Percentiles rank a stretch among this genome's conserved stretches.
These are phyloP conservation scores for Gastrophysa polygoni DNA, from an alignment of 2,888 invertebrate genomes.

Conservation along the genomic window DNA sequence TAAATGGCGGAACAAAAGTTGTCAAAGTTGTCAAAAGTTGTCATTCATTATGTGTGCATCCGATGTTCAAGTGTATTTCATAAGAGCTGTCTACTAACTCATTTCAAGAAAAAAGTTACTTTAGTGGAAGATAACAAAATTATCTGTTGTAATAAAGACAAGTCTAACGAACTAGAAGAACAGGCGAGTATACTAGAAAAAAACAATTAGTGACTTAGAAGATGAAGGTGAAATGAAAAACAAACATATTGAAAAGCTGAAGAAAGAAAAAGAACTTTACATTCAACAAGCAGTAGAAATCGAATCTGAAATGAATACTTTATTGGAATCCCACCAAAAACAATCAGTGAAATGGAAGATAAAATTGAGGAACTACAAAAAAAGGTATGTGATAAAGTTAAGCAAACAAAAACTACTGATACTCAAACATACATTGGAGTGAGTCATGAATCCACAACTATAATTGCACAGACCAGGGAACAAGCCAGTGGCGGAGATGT, in stretches of 20 bases:
- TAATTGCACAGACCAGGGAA: neutral
- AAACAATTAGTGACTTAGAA: conserved; percentile 2
- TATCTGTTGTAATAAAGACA: neutral
- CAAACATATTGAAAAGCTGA: conserved; percentile 4
- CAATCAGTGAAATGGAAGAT: conserved; percentile 1
- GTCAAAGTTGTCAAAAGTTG: too few relatives aligned
- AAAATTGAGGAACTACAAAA: conserved; percentile 8
- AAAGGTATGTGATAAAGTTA: neutral
- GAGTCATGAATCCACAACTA: neutral
- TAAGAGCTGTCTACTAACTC: conserved; percentile 14
- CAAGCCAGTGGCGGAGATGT: neutral
- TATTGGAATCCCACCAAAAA: neutral
- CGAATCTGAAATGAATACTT: conserved; percentile 6
- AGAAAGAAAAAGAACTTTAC: neutral
- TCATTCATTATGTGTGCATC: conserved; percentile 3
- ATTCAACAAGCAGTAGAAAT: conserved; percentile 5
- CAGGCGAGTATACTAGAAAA: neutral
- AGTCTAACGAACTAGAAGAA: neutral
- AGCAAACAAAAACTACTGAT: conserved; percentile 11
- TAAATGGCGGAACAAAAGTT: too few relatives aligned
- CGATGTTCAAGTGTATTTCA: conserved; percentile 1
- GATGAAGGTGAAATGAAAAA: conserved; percentile 2
- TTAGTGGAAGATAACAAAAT: too few relatives aligned
- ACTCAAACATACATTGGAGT: neutral
- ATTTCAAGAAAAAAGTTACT: conserved; percentile 4